These are phyloP conservation scores for Myrmophylax atrothorax DNA, from an alignment of 2,113 vertebrate genomes.

Conservation along the genomic window DNA sequence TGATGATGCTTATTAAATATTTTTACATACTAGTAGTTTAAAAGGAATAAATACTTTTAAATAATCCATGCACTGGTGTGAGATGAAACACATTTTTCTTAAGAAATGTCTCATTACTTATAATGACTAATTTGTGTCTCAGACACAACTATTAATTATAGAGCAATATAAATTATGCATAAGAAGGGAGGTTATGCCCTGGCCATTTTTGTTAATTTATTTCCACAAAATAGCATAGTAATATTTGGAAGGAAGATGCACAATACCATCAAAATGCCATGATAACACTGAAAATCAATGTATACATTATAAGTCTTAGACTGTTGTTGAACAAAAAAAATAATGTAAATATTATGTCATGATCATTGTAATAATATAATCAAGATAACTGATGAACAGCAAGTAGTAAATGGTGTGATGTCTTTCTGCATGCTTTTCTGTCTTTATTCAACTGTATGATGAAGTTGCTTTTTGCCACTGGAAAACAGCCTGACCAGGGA, in stretches of 20 bases:
- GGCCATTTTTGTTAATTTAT: conserved; percentile 1
- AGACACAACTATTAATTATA: conserved; percentile 39
- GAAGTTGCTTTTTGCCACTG: not conserved
- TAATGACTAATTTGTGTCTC: conserved; percentile 14
- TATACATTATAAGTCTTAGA: not conserved
- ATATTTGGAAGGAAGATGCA: not conserved
- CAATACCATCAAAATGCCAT: not conserved
- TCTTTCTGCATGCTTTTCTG: not conserved
- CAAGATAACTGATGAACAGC: not conserved
- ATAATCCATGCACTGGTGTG: not conserved
- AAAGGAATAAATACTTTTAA: conserved; percentile 40
- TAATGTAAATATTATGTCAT: not conserved
- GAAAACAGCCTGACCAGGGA: not conserved
- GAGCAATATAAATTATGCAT: not conserved
- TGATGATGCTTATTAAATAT: not conserved
- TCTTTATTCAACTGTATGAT: not conserved
- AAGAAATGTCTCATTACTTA: conserved; percentile 25
- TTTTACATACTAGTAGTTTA: conserved; percentile 44
- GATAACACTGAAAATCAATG: not conserved
- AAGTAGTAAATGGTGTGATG: not conserved
- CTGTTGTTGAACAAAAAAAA: not conserved
- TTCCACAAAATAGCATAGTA: not conserved
- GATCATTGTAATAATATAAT: not conserved
- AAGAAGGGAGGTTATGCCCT: not conserved
- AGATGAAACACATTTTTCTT: conserved; percentile 15